Evolutionary conservation across 2,797 vertebrate genomes (phyloP), one percentile per base, ranked within the genome.

Genomic region (Antrozous pallidus): DNA sequence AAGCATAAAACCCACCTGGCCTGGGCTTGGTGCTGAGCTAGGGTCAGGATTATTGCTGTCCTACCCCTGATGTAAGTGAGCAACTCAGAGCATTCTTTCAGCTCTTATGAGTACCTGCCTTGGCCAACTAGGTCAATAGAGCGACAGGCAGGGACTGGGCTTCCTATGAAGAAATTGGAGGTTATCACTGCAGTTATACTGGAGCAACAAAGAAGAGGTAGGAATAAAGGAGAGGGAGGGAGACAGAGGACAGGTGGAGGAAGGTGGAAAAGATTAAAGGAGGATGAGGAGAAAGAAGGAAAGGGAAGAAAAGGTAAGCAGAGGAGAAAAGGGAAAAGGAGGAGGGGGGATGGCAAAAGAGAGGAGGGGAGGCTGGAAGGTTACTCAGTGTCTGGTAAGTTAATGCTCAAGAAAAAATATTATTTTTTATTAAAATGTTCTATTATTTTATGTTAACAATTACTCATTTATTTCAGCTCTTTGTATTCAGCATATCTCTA

Each of bases 301-400:
- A 14, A 28, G 31, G 63, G 63, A 18, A 22, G 12, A 5, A 38
- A 10, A n/a, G 16, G 20, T 36, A 22, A 33, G 65, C 18, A 38
- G 10, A 36, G 49, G 3, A 10, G 1, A 20, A 67, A 20, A 22
- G 8, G 8, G 3, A 2, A 28, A 18, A n/a, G 18, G 45, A 0
- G 31, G 8, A 18, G 14, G 16, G 31, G 7, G n/a, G 18, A 18
- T 12, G 17, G 14, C 20, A 36, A 20, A 38, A 36, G 18, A 65
- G 65, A 36, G 38, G 10, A 36, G 51, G 3, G 9, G 1, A 11
- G 45, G 12, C 13, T 61, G 18, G 22, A 8, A 13, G 10, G 58
- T 28, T 61, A 61, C 31, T 61, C 58, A 14, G 28, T 61, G 58
- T 61, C 58, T 61, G 28, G 58, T 14, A 38, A 79, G n/a, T 12